A percentile compares a stretch with the other conserved stretches of the same genome.
phyloP scores from a whole-genome alignment of 2,797 vertebrate species.

The Myotis planiceps region DNA sequence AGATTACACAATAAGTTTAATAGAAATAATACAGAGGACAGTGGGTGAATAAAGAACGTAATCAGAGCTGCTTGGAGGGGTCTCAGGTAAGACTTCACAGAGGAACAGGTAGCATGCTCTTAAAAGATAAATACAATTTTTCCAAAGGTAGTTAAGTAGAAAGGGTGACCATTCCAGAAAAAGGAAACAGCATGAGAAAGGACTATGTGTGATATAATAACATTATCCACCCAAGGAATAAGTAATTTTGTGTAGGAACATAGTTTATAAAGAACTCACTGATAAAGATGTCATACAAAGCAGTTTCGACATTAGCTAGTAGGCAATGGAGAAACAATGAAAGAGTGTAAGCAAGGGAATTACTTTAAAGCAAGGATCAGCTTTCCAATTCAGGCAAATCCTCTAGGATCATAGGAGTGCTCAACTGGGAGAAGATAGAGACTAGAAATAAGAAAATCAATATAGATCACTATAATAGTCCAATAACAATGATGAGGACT shows the following conservation, averaged over 20 bases:
- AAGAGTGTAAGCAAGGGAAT: neutral
- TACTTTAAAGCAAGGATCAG: neutral
- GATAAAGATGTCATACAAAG: neutral
- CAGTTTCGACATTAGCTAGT: neutral
- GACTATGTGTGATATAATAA: neutral
- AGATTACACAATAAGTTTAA: neutral
- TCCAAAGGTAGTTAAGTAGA: neutral
- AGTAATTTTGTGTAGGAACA: neutral
- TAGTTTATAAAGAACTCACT: slow-evolving; percentile 5
- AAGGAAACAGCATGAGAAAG: neutral
- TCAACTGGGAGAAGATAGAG: neutral
- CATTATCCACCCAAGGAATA: neutral
- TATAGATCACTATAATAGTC: neutral
- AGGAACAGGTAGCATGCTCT: neutral
- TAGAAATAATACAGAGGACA: neutral
- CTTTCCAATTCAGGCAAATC: neutral
- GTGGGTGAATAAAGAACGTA: neutral
- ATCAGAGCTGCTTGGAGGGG: neutral
- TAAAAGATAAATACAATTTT: slow-evolving; percentile 17
- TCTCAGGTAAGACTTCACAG: neutral
- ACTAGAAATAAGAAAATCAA: slow-evolving; percentile 10
- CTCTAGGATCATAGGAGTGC: neutral
- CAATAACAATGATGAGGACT: neutral
- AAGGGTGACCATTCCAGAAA: neutral
- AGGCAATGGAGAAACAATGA: neutral